Base-by-base conservation (phyloP, 2,888 invertebrate species). In the Glomeris marginata region DNA sequence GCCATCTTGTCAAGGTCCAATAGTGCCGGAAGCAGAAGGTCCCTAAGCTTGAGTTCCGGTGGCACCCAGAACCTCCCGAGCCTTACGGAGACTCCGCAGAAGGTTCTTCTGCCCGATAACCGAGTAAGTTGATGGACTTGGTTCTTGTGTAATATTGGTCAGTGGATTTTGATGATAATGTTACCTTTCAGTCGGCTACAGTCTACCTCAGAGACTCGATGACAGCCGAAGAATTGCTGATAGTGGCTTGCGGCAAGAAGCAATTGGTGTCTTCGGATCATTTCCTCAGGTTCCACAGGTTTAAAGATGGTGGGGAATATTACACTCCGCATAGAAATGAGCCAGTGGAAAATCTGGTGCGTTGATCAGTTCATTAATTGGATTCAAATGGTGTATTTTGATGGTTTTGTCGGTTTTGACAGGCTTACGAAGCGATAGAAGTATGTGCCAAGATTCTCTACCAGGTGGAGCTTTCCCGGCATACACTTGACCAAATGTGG, bases 391-490 rank as follows among this genome's bases (percentile, higher is more conserved):
- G 41, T 38, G 13, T 13, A 6, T 2, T 18, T 10, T 11, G 13
- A 15, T 41, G 18, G 15, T 34, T 47, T 3, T 20, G 8, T 15
- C 28, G 35, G 20, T 47, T 56, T 10, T 8, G 11, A 62, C 86
- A 87, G 67, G 90, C 87, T 50, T 91, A 90, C 66, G 90, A 90
- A 72, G 81, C 88, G 57, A 86, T 94, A 52, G 94, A 95, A 72
- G 90, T 95, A 45, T 92, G 92, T 69, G 87, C 88, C 63, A 95
- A 95, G 75, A 87, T 92, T 64, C 75, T 94, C 57, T 94, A 94
- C 71, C 92, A 94, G 76, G 88, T 94, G 59, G 92, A 94, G 68
- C 74, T 95, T 63, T 84, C 85, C 61, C 77, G 94, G 54, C 81
- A 80, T 57, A 85, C 87, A 10, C 74, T 88, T 62, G 91, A 92